These are phyloP conservation scores for Elysia chlorotica DNA, from an alignment of 1,140 invertebrate genomes.

Conservation along the genomic window DNA sequence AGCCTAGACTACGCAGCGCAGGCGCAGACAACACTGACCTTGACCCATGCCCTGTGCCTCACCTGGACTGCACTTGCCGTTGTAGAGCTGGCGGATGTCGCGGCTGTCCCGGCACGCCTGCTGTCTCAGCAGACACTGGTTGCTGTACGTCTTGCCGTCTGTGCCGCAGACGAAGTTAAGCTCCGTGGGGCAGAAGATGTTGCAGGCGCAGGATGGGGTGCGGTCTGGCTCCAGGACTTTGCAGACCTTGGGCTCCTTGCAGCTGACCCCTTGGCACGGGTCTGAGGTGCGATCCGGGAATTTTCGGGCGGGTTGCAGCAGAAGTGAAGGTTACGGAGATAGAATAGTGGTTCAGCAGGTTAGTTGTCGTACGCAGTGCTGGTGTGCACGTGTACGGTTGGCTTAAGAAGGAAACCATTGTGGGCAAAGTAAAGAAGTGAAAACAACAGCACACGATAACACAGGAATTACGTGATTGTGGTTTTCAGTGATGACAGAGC, in stretches of 20 bases:
- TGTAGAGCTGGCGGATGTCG: constrained; percentile 40
- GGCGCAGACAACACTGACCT: no score
- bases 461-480: no score
- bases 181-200: constrained; percentile 77
- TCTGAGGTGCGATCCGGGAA: constrained; percentile 66
- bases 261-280: constrained; percentile 77
- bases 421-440: no score
- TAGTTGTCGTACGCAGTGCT: neutral
- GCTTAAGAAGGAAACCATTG: neutral
- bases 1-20: no score
- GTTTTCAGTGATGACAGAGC: no score
- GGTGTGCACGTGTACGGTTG: neutral
- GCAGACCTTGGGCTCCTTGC: constrained; percentile 81
- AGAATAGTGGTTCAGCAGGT: no score
- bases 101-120: constrained; percentile 50
- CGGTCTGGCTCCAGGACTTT: constrained; percentile 77
- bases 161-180: constrained; percentile 84
- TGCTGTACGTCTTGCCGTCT: constrained; percentile 82
- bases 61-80: constrained; percentile 40
- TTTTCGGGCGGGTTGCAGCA: neutral
- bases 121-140: constrained; percentile 75
- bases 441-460: no score
- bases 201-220: constrained; percentile 79
- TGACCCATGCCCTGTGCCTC: no score
- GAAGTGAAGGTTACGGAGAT: no score